Base-by-base conservation (phyloP, 2,888 invertebrate genomes). In the Lottia scabra region DNA sequence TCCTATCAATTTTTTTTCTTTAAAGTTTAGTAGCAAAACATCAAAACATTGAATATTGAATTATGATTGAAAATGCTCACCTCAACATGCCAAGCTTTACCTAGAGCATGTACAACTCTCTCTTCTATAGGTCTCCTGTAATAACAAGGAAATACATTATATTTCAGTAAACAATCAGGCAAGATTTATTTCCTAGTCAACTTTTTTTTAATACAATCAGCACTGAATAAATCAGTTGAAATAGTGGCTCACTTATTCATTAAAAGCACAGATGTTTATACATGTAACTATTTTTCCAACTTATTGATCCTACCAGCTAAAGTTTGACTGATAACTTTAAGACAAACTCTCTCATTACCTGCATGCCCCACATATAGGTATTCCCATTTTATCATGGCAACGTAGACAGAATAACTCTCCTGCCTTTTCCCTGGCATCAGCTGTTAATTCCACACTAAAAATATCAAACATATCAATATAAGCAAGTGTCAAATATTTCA, bases 361-460 rank as follows among this genome's bases (percentile, higher is more conserved):
- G 89, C 99, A 99, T 68, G 99, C 99, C 44, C 99, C 99, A 90
- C 99, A 99, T 83, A 99, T 99, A n/a, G 99, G 99, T 79, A 99
- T 98, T 43, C 99, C 99, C 98, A 99, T 99, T 92, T 99, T 98
- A 90, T 99, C 99, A 88, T 99, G 98, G 88, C 99, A 99, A 70
- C 99, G 93, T 80, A 99, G 92, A 88, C 99, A 99, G 90, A 98
- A 99, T 71, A 99, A 91, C 86, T 99, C 98, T 84, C 96, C 94
- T 88, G 96, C 94, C 71, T 99, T 97, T 91, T 99, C 99, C 73
- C 99, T 92, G 2, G 99, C 99, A 84, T 97, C 97, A 72, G 96
- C 94, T 89, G 97, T 98, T 80, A 99, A 92, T 90, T 99, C 99
- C 15, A 94, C 92, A 63, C 95, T 95, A 82, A n/a, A 84, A 27